A percentile compares a stretch with the other conserved stretches of the same genome.
These are phyloP conservation scores for Trematomus bernacchii DNA, from an alignment of 2,797 vertebrate genomes.

Conservation along the genomic window DNA sequence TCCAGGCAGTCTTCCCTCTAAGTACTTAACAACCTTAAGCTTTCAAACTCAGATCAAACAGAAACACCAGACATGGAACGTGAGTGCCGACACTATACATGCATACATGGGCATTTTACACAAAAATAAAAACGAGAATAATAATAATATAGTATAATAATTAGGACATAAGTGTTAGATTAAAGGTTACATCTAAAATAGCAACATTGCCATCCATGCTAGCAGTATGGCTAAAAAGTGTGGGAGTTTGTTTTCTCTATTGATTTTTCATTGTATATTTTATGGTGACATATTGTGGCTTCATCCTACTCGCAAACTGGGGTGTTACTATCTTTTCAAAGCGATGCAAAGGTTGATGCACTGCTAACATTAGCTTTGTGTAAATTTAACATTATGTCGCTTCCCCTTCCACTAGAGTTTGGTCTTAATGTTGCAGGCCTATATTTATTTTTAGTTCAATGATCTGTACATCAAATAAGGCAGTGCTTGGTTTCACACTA, in stretches of 20 bases:
- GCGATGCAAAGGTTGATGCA: too few species aligned
- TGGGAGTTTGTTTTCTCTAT: too few species aligned
- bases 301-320: too few species aligned
- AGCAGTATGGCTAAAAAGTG: too few species aligned
- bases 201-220: too few species aligned
- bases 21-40: fast-evolving
- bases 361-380: too few species aligned
- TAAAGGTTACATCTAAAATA: not conserved
- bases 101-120: not conserved
- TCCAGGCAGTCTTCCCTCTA: conserved; percentile 1
- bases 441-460: not conserved
- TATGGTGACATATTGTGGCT: too few species aligned
- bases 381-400: too few species aligned
- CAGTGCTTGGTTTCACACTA: not conserved
- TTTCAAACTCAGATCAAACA: conserved; percentile 74
- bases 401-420: not conserved
- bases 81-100: conserved; percentile 26
- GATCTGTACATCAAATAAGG: not conserved
- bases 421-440: not conserved
- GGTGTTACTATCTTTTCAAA: too few species aligned
- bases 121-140: not conserved
- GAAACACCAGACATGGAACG: conserved; percentile 58
- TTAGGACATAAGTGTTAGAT: too few species aligned
- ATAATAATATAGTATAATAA: too few species aligned
- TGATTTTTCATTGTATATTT: too few species aligned